Conservation (phyloP, 2,113 vertebrate genomes). For the Prunella fulvescens region DNA sequence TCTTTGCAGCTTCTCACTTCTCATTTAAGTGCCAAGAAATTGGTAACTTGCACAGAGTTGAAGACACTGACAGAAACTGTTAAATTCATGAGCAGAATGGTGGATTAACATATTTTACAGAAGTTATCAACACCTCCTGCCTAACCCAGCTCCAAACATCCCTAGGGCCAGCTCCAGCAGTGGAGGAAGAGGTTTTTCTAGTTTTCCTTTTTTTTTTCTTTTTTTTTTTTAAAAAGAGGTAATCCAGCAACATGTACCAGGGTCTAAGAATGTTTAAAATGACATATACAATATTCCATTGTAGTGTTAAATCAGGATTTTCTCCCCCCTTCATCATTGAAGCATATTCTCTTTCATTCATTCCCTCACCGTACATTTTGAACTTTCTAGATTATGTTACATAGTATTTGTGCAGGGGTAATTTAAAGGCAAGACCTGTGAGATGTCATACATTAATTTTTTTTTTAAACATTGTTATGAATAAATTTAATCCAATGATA, state of each 20-base stretch:
- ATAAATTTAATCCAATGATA: constrained; percentile 84
- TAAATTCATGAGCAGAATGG: constrained; percentile 23
- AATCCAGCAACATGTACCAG: constrained; percentile 66
- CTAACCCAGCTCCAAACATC: constrained; percentile 33
- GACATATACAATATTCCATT: constrained; percentile 67
- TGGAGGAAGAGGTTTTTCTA: constrained; percentile 33
- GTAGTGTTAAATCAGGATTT: constrained; percentile 63
- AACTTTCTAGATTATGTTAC: constrained; percentile 76
- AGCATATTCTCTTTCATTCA: constrained; percentile 54
- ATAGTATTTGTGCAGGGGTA: constrained; percentile 77
- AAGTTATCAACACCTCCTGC: constrained; percentile 32
- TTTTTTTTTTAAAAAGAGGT: constrained; percentile 61
- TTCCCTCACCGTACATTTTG: constrained; percentile 61
- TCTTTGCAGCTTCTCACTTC: constrained; percentile 7
- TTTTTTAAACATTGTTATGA: constrained; percentile 84
- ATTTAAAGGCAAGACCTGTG: constrained; percentile 92
- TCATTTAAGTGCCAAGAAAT: constrained; percentile 19
- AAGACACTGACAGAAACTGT: constrained; percentile 53
- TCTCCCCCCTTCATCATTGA: constrained; percentile 46
- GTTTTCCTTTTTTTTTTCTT: constrained; percentile 18
- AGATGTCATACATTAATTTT: constrained; percentile 83
- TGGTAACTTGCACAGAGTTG: constrained; percentile 19
- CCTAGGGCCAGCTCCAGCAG: constrained; percentile 57
- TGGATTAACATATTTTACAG: constrained; percentile 39
- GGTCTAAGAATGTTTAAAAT: constrained; percentile 71